phyloP scores from a whole-genome alignment of 2,797 vertebrate species.

The Melanotaenia pygmaea region DNA sequence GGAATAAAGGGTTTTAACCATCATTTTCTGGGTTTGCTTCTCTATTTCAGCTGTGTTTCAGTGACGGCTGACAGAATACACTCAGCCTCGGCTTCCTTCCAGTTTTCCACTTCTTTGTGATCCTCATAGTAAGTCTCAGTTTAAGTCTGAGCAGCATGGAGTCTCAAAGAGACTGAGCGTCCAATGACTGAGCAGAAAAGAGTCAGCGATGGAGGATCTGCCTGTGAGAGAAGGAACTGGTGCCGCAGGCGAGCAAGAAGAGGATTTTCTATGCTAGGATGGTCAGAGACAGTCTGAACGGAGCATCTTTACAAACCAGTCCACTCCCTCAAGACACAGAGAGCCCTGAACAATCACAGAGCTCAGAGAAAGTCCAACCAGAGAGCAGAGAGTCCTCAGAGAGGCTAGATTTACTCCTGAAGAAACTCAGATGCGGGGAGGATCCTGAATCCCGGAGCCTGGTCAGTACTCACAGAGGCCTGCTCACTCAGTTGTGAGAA shows the following conservation, averaged over 20 bases:
- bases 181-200: constrained; percentile 23
- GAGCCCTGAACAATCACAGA: constrained; percentile 6
- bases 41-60: constrained; percentile 32
- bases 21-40: background rate
- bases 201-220: constrained; percentile 51
- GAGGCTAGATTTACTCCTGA: constrained; percentile 33
- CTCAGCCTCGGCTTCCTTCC: background rate
- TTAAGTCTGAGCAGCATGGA: constrained; percentile 33
- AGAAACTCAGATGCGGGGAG: constrained; percentile 13
- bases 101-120: background rate
- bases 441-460: constrained; percentile 40
- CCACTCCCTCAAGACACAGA: background rate
- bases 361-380: background rate
- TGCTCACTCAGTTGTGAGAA: background rate
- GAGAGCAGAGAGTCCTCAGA: constrained; percentile 23
- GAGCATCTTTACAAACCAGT: constrained; percentile 34
- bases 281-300: constrained; percentile 71
- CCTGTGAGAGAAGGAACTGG: constrained; percentile 34
- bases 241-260: constrained; percentile 29
- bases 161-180: constrained; percentile 11
- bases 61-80: background rate
- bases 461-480: constrained; percentile 41
- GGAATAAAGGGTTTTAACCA: background rate
- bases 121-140: background rate
- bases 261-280: constrained; percentile 71